phyloP scores from a whole-genome alignment of 2,113 vertebrate species.

The Tauraco erythrolophus region DNA sequence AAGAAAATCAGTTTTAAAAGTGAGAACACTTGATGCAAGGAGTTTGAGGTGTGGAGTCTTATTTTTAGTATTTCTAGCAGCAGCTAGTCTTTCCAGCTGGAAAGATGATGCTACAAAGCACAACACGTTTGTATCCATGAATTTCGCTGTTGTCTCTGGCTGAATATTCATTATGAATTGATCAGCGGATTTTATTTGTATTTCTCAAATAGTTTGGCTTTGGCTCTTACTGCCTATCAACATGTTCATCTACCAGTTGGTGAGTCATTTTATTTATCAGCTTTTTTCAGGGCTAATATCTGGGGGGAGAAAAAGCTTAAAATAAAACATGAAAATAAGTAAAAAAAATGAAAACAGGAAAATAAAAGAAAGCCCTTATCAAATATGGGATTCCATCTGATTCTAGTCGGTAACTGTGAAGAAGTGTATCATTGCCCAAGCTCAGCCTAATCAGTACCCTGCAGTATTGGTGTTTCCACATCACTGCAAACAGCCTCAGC shows the following conservation, averaged over 20 bases:
- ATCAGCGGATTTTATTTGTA: not conserved
- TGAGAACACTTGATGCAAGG: not conserved
- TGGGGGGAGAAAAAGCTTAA: not conserved
- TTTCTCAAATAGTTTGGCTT: not conserved
- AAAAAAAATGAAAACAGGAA: not conserved
- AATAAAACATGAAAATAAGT: not conserved
- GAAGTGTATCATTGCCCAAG: not conserved
- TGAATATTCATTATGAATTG: constrained; percentile 16
- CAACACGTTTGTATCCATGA: not conserved
- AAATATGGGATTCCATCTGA: not conserved
- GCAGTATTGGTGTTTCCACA: not conserved
- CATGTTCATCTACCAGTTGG: not conserved
- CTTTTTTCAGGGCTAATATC: not conserved
- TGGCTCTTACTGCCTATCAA: not conserved
- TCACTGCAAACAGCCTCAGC: not conserved
- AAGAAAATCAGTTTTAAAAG: not conserved
- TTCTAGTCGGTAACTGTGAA: not conserved
- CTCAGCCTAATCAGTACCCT: not conserved
- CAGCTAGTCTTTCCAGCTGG: not conserved
- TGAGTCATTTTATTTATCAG: not conserved
- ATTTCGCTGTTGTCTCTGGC: not conserved
- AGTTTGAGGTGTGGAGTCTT: not conserved
- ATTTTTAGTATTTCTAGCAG: not conserved
- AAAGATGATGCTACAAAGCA: not conserved
- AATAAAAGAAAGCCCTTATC: not conserved